Evolutionary conservation across 2,797 vertebrate genomes (phyloP).

Genomic region (Bufotes viridis): DNA sequence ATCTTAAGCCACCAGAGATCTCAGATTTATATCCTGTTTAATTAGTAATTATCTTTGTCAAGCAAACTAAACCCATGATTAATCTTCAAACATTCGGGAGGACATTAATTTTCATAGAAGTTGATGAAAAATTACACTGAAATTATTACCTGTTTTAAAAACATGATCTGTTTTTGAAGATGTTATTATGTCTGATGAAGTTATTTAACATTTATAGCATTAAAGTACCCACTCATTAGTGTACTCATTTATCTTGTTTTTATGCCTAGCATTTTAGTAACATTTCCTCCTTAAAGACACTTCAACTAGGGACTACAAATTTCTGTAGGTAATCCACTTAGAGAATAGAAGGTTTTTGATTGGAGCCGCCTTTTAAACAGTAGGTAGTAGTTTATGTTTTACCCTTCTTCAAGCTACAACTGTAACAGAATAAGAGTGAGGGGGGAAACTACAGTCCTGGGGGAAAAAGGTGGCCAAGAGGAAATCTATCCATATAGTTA

Average conservation of each 20-base stretch:
- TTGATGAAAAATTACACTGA: not conserved
- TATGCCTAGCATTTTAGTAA: not conserved
- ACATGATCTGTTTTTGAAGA: not conserved
- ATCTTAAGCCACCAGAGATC: not conserved
- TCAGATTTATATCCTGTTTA: constrained; percentile 27
- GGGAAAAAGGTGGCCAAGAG: too few relatives aligned
- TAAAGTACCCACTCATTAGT: not conserved
- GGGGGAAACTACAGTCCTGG: too few relatives aligned
- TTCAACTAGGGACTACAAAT: too few relatives aligned
- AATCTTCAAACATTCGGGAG: not conserved
- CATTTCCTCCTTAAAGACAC: not conserved
- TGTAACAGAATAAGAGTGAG: too few relatives aligned
- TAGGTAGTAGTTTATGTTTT: too few relatives aligned
- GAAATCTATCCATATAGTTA: too few relatives aligned
- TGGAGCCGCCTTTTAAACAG: too few relatives aligned
- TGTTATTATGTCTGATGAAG: not conserved
- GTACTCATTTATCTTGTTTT: not conserved
- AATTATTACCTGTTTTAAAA: not conserved
- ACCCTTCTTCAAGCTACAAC: too few relatives aligned
- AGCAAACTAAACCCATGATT: not conserved
- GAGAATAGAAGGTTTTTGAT: too few relatives aligned
- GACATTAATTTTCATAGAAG: not conserved
- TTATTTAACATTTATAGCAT: not conserved
- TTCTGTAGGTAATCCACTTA: too few relatives aligned
- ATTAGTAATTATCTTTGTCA: constrained; percentile 20